A percentile compares a stretch with the other conserved stretches of the same genome.
phyloP scores from a whole-genome alignment of 2,888 invertebrate genomes.

The Dasysyrphus tricinctus region DNA sequence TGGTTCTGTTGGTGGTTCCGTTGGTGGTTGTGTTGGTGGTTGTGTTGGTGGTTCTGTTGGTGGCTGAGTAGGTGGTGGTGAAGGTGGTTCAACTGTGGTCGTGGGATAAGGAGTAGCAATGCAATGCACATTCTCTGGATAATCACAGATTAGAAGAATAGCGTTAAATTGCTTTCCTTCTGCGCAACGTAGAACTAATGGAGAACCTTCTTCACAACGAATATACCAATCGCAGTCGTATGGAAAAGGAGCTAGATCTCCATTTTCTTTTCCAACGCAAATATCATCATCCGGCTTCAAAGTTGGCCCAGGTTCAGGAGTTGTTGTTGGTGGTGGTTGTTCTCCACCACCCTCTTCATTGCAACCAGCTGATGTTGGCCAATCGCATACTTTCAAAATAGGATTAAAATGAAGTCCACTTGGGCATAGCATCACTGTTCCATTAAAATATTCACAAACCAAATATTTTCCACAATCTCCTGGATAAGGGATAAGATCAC shows the following conservation, averaged over 20 bases:
- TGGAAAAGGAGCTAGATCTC: slow-evolving; percentile 76
- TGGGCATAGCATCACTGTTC: slow-evolving; percentile 77
- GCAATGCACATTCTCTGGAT: slow-evolving; percentile 76
- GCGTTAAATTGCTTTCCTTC: slow-evolving; percentile 77
- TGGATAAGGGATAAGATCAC: slow-evolving; percentile 76
- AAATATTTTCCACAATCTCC: slow-evolving; percentile 77
- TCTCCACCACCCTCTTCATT: slow-evolving; percentile 31
- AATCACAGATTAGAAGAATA: slow-evolving; percentile 77
- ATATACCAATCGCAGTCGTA: slow-evolving; percentile 78
- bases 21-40: slow-evolving; percentile 26
- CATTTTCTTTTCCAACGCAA: slow-evolving; percentile 74
- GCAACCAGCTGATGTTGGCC: slow-evolving; percentile 77
- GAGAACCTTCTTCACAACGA: slow-evolving; percentile 74
- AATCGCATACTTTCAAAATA: slow-evolving; percentile 74
- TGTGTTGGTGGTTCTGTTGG: slow-evolving; percentile 35
- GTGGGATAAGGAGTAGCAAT: slow-evolving; percentile 23
- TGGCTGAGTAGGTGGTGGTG: slow-evolving; percentile 33
- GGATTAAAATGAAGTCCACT: slow-evolving; percentile 77
- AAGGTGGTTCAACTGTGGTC: background rate
- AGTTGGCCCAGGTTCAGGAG: slow-evolving; percentile 18
- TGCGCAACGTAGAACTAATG: slow-evolving; percentile 76
- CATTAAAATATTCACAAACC: slow-evolving; percentile 76
- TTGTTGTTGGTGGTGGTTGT: background rate
- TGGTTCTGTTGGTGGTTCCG: slow-evolving; percentile 31
- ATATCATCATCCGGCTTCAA: slow-evolving; percentile 69